Percentiles rank a stretch among this genome's conserved stretches.
phyloP scores from a whole-genome alignment of 2,888 invertebrate genomes.

The Maniola hyperantus region DNA sequence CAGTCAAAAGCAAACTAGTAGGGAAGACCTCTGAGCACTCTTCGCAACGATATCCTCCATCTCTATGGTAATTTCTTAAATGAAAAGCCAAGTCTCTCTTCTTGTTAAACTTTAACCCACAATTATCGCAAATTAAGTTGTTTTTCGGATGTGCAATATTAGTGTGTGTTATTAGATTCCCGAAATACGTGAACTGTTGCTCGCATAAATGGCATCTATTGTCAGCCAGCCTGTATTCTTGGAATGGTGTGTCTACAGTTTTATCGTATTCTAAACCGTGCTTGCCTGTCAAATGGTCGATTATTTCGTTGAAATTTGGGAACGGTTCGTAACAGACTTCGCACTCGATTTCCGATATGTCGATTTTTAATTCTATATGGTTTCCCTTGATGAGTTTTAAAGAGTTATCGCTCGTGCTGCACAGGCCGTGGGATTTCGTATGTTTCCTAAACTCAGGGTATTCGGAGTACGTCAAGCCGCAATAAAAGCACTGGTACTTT shows the following conservation, averaged over 20 bases:
- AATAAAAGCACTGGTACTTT: slow-evolving; percentile 68
- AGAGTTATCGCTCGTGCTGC: slow-evolving; percentile 57
- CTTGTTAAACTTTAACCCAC: slow-evolving; percentile 61
- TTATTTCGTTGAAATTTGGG: slow-evolving; percentile 52
- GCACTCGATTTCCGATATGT: slow-evolving; percentile 66
- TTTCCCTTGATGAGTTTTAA: slow-evolving; percentile 60
- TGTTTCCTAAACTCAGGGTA: slow-evolving; percentile 66
- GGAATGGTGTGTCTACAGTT: slow-evolving; percentile 56
- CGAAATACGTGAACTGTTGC: slow-evolving; percentile 60
- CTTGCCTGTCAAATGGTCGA: slow-evolving; percentile 64
- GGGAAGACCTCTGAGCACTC: slow-evolving; percentile 57
- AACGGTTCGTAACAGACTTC: slow-evolving; percentile 64
- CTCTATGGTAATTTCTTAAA: slow-evolving; percentile 55
- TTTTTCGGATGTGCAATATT: slow-evolving; percentile 60
- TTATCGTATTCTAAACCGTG: slow-evolving; percentile 65
- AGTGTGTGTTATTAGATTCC: slow-evolving; percentile 61
- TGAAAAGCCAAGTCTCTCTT: slow-evolving; percentile 62
- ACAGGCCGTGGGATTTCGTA: slow-evolving; percentile 61
- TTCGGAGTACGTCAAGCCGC: slow-evolving; percentile 57
- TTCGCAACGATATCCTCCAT: slow-evolving; percentile 62
- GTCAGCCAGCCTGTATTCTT: slow-evolving; percentile 61
- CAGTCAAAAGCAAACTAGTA: slow-evolving; percentile 46
- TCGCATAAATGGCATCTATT: slow-evolving; percentile 61
- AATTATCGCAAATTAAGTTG: slow-evolving; percentile 63
- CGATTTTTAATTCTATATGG: slow-evolving; percentile 64